Base-by-base conservation (phyloP, 2,113 vertebrate genomes). In the Mionectes macconnelli region DNA sequence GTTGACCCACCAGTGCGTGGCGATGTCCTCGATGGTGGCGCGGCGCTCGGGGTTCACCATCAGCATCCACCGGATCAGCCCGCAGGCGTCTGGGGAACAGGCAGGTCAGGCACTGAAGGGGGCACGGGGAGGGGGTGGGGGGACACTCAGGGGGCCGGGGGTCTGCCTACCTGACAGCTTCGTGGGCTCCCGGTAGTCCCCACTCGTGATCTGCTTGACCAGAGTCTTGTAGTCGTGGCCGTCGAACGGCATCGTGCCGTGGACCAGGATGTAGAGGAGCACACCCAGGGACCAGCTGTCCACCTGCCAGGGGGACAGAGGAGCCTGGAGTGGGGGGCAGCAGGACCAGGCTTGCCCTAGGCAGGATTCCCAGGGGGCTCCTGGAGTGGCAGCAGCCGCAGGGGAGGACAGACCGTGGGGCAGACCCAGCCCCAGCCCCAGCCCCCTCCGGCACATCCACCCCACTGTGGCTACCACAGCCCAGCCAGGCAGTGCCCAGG, bases 281-380 rank as follows among this genome's bases (percentile, higher is more conserved):
- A 99, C 99, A 0, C 99, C 99, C 42, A 99, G 98, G 53, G 99
- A 99, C 99, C 99, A 99, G 91, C 99, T 99, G 97, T 99, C 99
- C 94, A 99, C 99, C 98, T 99, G 98, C 4, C 96, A 93, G 14
- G 63, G 30, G 79, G 44, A 64, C 13, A 53, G 31, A 45, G 0
- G 12, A 50, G 45, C 56, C 5, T 95, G 63, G 10, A 63, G 70
- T n/a, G 12, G 49, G 59, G 53, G 78, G 47, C 39, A 37, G 66
- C 60, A 33, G 87, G 81, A 28, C 27, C 0, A 0, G 35, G 31
- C 35, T 33, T 78, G 42, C 17, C 28, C 60, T 0, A 3, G 40
- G 14, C 35, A 57, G 37, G 22, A 64, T 44, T 64, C 39, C 28
- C 39, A 22, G 1, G 7, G 50, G 22, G 13, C 53, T 44, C 60